Percentiles rank a stretch among this genome's conserved stretches.
These are phyloP conservation scores for Xylophagus ater DNA, from an alignment of 2,888 invertebrate species.

Conservation along the genomic window DNA sequence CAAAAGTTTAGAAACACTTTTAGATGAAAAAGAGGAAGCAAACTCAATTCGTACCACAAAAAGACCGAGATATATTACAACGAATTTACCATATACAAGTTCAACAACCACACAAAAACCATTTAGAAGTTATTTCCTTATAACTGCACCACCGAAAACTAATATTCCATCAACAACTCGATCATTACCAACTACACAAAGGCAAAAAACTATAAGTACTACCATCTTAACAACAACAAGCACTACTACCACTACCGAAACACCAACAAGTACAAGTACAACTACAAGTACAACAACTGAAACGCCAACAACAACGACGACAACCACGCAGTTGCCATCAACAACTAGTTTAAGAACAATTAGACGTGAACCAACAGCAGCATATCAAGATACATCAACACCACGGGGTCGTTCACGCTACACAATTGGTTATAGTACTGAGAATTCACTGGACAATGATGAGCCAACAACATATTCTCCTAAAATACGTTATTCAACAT, in stretches of 20 bases:
- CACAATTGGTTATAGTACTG: conserved; percentile 28
- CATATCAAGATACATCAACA: conserved; percentile 14
- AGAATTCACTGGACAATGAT: conserved; percentile 27
- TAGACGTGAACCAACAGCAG: conserved; percentile 16
- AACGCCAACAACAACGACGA: conserved; percentile 13
- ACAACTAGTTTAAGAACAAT: neutral
- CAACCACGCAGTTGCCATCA: conserved; percentile 8
- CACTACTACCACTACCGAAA: conserved; percentile 17
- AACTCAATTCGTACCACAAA: conserved; percentile 25
- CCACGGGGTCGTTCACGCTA: conserved; percentile 34
- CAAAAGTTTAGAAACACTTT: conserved; percentile 42
- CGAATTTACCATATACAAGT: conserved; percentile 17
- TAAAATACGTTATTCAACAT: conserved; percentile 24
- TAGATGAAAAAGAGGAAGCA: conserved; percentile 34
- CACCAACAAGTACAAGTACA: conserved; percentile 14
- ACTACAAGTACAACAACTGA: conserved; percentile 18
- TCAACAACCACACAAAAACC: conserved; percentile 26
- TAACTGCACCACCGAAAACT: conserved; percentile 24
- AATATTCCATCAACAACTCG: conserved; percentile 1
- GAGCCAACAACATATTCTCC: conserved; percentile 36
- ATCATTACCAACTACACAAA: conserved; percentile 1
- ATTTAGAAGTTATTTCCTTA: conserved; percentile 27
- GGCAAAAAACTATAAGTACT: conserved; percentile 4
- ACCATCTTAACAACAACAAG: conserved; percentile 15
- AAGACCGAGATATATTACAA: conserved; percentile 24